A percentile compares a stretch with the other conserved stretches of the same genome.
These are phyloP conservation scores for Noturus placidus DNA, from an alignment of 2,113 vertebrate species.

Conservation along the genomic window DNA sequence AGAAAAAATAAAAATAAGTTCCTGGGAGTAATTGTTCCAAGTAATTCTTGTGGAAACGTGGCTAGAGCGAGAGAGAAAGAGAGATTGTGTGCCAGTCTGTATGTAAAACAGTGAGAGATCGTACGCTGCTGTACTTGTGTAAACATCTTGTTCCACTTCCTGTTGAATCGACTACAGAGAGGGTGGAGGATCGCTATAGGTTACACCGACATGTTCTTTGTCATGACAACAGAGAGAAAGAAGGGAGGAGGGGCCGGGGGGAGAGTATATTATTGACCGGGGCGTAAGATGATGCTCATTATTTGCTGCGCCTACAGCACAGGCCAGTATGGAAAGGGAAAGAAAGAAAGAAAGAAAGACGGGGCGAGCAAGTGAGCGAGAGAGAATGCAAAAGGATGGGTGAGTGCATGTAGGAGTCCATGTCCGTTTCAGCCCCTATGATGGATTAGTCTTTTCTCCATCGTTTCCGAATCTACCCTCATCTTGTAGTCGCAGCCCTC, in stretches of 20 bases:
- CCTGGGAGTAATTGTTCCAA: no score
- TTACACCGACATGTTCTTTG: not conserved
- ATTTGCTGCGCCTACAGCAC: conserved; percentile 3
- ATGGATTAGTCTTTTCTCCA: not conserved
- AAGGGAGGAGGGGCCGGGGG: not conserved
- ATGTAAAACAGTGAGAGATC: not conserved
- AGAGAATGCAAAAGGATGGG: not conserved
- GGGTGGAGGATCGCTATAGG: not conserved
- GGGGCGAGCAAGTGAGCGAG: not conserved
- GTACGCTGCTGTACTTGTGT: not conserved
- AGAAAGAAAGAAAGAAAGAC: not conserved
- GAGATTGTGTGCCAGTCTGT: not conserved
- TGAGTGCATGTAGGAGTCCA: not conserved
- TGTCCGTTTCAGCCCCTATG: not conserved
- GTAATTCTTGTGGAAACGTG: no score
- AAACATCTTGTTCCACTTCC: not conserved
- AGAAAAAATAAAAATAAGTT: no score
- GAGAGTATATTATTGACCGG: conserved; percentile 28
- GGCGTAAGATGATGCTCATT: conserved; percentile 32
- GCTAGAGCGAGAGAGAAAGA: not conserved
- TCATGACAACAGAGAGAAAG: conserved; percentile 9
- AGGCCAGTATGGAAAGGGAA: not conserved
- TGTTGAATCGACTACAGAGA: not conserved
- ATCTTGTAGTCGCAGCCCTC: not conserved
- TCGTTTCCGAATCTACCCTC: not conserved